A percentile compares a stretch with the other conserved stretches of the same genome.
Evolutionary conservation across 2,113 vertebrate species (phyloP).

Genomic region (Sterrhoptilus dennistouni): DNA sequence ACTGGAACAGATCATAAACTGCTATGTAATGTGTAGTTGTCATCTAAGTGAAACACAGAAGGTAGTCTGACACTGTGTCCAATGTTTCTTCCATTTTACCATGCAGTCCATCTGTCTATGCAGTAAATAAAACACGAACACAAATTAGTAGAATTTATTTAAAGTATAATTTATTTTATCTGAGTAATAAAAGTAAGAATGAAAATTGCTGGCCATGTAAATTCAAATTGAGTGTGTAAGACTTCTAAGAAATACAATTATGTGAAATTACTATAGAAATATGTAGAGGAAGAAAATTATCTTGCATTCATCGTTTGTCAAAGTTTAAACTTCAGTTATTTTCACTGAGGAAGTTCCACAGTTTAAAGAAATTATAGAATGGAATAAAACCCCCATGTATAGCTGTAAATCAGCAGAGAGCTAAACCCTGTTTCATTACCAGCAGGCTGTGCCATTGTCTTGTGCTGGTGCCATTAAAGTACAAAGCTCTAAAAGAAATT

Average conservation of each 20-base stretch:
- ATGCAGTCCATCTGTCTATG: background rate
- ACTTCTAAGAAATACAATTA: background rate
- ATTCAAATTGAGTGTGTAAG: background rate
- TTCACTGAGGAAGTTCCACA: background rate
- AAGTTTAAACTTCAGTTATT: background rate
- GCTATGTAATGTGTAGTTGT: background rate
- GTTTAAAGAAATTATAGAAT: background rate
- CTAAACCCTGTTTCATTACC: background rate
- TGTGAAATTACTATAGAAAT: background rate
- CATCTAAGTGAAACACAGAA: background rate
- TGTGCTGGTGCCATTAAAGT: background rate
- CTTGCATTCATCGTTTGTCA: background rate
- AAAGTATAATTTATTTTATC: background rate
- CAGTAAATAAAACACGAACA: background rate
- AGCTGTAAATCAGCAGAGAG: background rate
- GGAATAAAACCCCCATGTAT: accelerated
- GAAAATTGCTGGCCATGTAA: background rate
- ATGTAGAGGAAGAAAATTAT: background rate
- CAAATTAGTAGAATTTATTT: background rate
- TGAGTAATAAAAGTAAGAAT: background rate
- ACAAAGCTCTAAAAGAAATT: background rate
- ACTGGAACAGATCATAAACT: background rate
- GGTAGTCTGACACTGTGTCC: background rate
- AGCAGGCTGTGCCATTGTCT: background rate
- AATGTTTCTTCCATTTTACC: background rate